These are phyloP conservation scores for Pinctada fucata DNA, from an alignment of 2,888 invertebrate genomes.

Conservation along the genomic window DNA sequence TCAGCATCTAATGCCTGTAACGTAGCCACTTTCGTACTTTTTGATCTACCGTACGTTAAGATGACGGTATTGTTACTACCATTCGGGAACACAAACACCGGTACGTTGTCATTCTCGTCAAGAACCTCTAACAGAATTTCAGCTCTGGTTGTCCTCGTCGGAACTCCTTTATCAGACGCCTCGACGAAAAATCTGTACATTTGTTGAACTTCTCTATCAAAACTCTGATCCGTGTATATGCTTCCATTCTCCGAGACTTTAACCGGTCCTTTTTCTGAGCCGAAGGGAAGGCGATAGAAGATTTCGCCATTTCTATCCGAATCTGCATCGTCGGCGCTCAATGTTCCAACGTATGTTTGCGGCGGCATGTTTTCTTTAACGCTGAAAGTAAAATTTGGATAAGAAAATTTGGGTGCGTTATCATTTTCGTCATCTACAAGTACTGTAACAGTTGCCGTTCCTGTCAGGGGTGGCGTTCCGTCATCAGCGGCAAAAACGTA, in stretches of 20 bases:
- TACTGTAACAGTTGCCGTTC: slow-evolving; percentile 30
- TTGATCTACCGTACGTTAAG: slow-evolving; percentile 27
- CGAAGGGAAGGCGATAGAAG: slow-evolving; percentile 11
- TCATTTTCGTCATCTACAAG: slow-evolving; percentile 32
- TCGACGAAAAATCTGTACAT: slow-evolving; percentile 25
- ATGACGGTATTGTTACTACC: slow-evolving; percentile 22
- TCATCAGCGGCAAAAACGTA: slow-evolving; percentile 52
- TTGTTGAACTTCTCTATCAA: slow-evolving; percentile 28
- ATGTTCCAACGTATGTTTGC: slow-evolving; percentile 19
- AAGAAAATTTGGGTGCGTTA: slow-evolving; percentile 28
- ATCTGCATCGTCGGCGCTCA: slow-evolving; percentile 32
- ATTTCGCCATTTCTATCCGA: slow-evolving; percentile 28
- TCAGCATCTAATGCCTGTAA: slow-evolving; percentile 29
- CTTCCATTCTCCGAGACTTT: slow-evolving; percentile 31
- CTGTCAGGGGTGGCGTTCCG: slow-evolving; percentile 32
- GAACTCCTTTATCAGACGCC: slow-evolving; percentile 30
- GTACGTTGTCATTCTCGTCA: slow-evolving; percentile 37
- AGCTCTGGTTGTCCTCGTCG: slow-evolving; percentile 12
- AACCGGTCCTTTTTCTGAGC: slow-evolving; percentile 13
- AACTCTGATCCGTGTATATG: slow-evolving; percentile 14
- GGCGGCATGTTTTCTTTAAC: slow-evolving; percentile 29
- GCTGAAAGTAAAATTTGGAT: slow-evolving; percentile 15
- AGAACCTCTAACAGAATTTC: slow-evolving; percentile 21
- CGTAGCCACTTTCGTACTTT: slow-evolving; percentile 26
- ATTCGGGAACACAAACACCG: slow-evolving; percentile 28